A percentile compares a stretch with the other conserved stretches of the same genome.
phyloP scores from a whole-genome alignment of 2,113 vertebrate species.

The Forbesichthys papilliferus region DNA sequence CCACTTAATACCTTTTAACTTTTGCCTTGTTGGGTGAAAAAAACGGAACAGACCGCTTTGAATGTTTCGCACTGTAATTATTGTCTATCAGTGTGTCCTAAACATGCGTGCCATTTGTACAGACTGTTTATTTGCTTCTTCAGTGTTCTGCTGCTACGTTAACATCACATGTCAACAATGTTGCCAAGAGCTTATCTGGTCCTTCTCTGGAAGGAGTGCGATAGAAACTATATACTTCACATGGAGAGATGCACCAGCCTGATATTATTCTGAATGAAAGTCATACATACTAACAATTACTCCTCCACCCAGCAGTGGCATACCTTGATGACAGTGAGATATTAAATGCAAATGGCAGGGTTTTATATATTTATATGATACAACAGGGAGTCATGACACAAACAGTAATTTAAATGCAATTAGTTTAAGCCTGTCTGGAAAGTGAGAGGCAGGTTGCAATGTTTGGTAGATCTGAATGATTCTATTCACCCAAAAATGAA shows the following conservation, averaged over 20 bases:
- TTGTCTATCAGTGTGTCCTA: constrained; percentile 35
- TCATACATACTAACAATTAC: background rate
- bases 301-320: background rate
- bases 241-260: background rate
- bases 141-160: background rate
- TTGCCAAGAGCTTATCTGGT: background rate
- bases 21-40: background rate
- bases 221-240: no score
- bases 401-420: no score
- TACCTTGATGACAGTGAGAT: constrained; percentile 22
- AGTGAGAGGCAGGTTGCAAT: background rate
- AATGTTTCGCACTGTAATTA: constrained; percentile 32
- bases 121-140: constrained; percentile 11
- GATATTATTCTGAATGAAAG: background rate
- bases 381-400: no score
- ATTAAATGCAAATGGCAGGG: constrained; percentile 20
- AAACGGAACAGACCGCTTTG: background rate
- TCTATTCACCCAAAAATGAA: background rate
- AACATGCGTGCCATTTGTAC: constrained; percentile 37
- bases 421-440: background rate
- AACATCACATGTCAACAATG: background rate
- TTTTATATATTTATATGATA: background rate
- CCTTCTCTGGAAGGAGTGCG: no score
- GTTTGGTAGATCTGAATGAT: background rate
- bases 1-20: background rate